Percentiles rank a stretch among this genome's conserved stretches.
These are phyloP conservation scores for Patella depressa DNA, from an alignment of 2,888 invertebrate species.

Conservation along the genomic window DNA sequence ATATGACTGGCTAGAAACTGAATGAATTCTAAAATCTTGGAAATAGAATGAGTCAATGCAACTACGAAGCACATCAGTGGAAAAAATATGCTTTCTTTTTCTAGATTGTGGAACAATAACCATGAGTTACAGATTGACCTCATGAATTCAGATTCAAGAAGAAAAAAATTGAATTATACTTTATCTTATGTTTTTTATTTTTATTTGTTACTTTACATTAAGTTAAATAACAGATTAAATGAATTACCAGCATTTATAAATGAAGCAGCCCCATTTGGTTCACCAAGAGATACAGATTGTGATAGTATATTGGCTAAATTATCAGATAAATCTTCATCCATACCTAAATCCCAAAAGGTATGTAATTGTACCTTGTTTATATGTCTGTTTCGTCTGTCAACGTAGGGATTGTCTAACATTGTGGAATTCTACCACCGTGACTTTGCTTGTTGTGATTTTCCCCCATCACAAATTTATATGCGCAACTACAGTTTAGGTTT, in stretches of 20 bases:
- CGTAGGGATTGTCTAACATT: background rate
- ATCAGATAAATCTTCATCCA: slow-evolving; percentile 44
- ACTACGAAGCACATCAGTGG: too few species aligned
- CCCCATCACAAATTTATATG: too few species aligned
- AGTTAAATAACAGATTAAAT: slow-evolving; percentile 33
- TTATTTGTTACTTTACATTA: background rate
- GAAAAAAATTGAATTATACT: too few species aligned
- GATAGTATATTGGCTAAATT: slow-evolving; percentile 56
- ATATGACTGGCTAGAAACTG: too few species aligned
- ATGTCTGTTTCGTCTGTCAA: background rate
- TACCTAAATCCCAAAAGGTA: slow-evolving; percentile 58
- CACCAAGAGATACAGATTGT: slow-evolving; percentile 51
- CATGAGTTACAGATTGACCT: too few species aligned
- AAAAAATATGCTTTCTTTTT: too few species aligned
- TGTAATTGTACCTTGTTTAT: background rate
- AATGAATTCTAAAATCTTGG: too few species aligned
- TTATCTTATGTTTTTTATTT: too few species aligned
- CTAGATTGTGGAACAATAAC: too few species aligned
- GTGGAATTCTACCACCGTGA: background rate
- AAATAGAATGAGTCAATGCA: too few species aligned
- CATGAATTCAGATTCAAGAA: too few species aligned
- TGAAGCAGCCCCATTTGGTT: slow-evolving; percentile 64
- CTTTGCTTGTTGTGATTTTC: background rate
- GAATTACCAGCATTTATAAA: slow-evolving; percentile 58
- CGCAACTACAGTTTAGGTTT: background rate